Percentiles rank a stretch among this genome's conserved stretches.
Conservation (phyloP, 1,140 invertebrate genomes). For the Drosophila pachea region DNA sequence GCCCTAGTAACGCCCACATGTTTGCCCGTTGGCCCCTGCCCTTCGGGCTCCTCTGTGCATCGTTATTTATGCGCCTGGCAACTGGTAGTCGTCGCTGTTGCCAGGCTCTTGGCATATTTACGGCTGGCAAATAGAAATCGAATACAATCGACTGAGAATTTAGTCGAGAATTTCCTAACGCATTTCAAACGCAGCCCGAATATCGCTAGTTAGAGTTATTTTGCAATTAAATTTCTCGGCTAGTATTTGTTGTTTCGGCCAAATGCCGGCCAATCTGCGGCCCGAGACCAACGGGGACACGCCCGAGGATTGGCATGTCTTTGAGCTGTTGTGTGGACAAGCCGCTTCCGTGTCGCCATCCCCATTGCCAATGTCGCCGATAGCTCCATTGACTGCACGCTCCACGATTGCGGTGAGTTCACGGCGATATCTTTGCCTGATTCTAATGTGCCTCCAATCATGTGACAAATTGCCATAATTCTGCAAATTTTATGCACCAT, state of each 20-base stretch:
- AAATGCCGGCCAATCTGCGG: conserved; percentile 57
- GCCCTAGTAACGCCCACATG: conserved; percentile 56
- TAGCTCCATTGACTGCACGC: conserved; percentile 4
- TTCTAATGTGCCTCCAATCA: conserved; percentile 57
- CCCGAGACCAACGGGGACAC: conserved; percentile 78
- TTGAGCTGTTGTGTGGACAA: conserved; percentile 81
- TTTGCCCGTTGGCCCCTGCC: conserved; percentile 3
- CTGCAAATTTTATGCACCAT: conserved; percentile 8
- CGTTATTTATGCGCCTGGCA: conserved; percentile 70
- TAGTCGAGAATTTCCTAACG: conserved; percentile 23
- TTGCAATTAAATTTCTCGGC: not conserved
- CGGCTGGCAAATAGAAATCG: conserved; percentile 46
- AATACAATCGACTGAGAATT: too few relatives aligned
- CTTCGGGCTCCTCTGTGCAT: conserved; percentile 32
- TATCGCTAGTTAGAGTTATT: not conserved
- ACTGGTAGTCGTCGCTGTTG: conserved; percentile 47
- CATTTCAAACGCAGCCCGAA: conserved; percentile 19
- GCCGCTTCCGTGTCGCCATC: not conserved
- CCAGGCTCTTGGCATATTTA: conserved; percentile 49
- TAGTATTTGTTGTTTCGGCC: not conserved
- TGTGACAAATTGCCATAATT: conserved; percentile 65
- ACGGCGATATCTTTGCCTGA: conserved; percentile 31
- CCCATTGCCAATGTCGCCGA: conserved; percentile 35
- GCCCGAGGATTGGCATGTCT: conserved; percentile 84
- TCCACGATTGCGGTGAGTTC: conserved; percentile 40